Conservation (phyloP, 2,797 vertebrate species). For the Chaenodraco wilsoni region DNA sequence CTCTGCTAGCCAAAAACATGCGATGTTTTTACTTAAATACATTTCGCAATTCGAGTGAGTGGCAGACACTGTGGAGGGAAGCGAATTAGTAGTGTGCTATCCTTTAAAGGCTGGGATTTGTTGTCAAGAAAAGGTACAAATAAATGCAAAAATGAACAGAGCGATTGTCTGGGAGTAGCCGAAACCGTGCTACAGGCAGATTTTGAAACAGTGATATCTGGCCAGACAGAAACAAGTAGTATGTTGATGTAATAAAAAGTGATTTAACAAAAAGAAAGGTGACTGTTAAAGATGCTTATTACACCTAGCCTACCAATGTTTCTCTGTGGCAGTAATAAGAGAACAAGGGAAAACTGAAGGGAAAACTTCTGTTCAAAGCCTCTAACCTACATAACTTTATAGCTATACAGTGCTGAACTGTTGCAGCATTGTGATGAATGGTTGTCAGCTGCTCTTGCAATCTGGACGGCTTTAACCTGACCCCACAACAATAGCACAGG, state of each 20-base stretch:
- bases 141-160: background rate
- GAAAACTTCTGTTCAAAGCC: conserved; percentile 31
- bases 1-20: conserved; percentile 54
- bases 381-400: conserved; percentile 65
- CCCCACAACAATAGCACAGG: conserved; percentile 81
- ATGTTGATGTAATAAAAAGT: background rate
- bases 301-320: background rate
- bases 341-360: background rate
- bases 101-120: too few species aligned
- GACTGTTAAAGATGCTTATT: background rate
- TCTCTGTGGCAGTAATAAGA: background rate
- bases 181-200: background rate
- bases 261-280: background rate
- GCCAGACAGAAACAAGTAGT: background rate
- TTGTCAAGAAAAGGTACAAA: background rate
- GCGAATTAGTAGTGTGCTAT: background rate
- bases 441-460: conserved; percentile 79
- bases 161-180: background rate
- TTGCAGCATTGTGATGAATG: conserved; percentile 81
- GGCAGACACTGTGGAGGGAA: conserved; percentile 14
- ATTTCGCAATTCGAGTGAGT: conserved; percentile 23
- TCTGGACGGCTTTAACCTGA: conserved; percentile 80
- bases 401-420: conserved; percentile 38
- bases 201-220: background rate
- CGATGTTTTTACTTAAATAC: conserved; percentile 31